Evolutionary conservation across 2,797 vertebrate species (phyloP), one percentile per base, ranked within the genome.

Genomic region (Schizopygopsis malacanthus): DNA sequence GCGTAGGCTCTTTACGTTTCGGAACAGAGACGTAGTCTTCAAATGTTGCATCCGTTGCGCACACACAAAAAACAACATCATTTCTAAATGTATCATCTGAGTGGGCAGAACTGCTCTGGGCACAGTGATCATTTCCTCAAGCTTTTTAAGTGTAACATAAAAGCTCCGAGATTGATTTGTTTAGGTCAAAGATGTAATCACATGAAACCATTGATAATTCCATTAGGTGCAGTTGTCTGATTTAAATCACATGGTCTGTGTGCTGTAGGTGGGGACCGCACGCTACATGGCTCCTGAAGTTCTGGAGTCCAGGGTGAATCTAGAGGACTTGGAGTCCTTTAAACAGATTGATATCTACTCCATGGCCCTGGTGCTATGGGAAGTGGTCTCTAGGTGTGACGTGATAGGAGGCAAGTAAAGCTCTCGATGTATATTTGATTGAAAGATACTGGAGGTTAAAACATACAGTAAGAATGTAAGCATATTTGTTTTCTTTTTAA

Each of bases 271-370:
- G 87, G 97, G 97, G 63, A 98, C 97, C 0, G 97, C 97, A 45
- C 96, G 97, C 73, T 98, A 98, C 89, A 98, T 98, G 97, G 96
- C 97, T 59, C 97, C 97, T 0, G 97, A 98, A 88, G 97, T 97
- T 8, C 92, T 98, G 22, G 97, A 97, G 91, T 98, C 97, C 82
- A 93, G 97, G 83, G 97, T 98, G 82, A 98, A 98, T 92, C 95
- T 98, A 85, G 97, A 97, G 89, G 97, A 98, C 89, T 93, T 97
- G 20, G 97, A 98, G 90, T 96, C 97, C 61, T 98, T 98, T 85
- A 98, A 98, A 91, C 97, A 98, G 92, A 97, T 97, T 95, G 97
- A 98, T 2, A 96, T 98, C 52, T 98, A 98, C 90, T 98, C 97
- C 86, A 96, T 97, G 96, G 95, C 97, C 70, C 93, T 98, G 1